Evolutionary conservation across 2,797 vertebrate genomes (phyloP).

Genomic region (Emydoidea blandingii): DNA sequence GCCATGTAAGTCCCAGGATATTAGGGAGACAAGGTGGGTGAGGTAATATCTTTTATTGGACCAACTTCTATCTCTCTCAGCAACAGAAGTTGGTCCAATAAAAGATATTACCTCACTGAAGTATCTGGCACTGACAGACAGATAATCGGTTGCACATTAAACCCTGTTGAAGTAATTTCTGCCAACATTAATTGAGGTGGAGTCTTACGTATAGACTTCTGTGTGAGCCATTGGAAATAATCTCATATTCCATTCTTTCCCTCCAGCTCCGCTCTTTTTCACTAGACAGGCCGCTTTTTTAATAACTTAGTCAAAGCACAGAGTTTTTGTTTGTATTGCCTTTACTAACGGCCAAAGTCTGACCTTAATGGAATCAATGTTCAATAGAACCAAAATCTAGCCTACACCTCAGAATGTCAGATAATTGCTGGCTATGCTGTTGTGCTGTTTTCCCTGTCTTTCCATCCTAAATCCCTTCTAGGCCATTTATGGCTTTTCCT

Average conservation of each 20-base stretch:
- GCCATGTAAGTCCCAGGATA: not conserved
- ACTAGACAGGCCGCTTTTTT: not conserved
- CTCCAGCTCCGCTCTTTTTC: not conserved
- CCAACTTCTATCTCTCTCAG: too few species aligned
- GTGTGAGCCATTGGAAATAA: not conserved
- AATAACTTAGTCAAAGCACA: not conserved
- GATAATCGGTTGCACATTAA: not conserved
- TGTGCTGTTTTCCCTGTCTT: conserved; percentile 22
- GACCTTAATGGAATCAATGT: not conserved
- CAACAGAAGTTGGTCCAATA: not conserved
- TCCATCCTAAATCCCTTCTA: not conserved
- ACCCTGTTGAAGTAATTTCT: not conserved
- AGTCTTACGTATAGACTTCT: not conserved
- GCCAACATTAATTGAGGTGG: not conserved
- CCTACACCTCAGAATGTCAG: not conserved
- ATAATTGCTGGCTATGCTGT: conserved; percentile 7
- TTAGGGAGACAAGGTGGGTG: not conserved
- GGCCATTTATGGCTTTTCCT: not conserved
- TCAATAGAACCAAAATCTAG: not conserved
- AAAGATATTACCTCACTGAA: not conserved
- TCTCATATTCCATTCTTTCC: not conserved
- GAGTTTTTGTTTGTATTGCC: conserved; percentile 23
- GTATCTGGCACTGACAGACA: not conserved
- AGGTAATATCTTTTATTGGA: not conserved
- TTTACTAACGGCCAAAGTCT: conserved; percentile 67